phyloP scores from a whole-genome alignment of 2,888 invertebrate species.

The Andrena hattorfiana region DNA sequence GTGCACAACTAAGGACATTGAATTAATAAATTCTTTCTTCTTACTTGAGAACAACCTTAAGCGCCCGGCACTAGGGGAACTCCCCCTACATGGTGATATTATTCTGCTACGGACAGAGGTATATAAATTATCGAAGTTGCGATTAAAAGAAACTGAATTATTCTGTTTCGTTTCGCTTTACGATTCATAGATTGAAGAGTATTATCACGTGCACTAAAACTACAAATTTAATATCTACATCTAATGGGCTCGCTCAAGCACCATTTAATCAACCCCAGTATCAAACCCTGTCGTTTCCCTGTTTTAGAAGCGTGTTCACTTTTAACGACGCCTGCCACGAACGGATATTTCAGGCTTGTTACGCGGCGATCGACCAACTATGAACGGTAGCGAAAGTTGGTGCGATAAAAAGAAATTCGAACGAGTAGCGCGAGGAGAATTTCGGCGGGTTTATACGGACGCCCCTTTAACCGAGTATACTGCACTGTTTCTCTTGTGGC shows the following conservation, averaged over 20 bases:
- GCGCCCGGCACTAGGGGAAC: too few species aligned
- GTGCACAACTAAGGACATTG: too few species aligned
- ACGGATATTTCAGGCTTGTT: background rate
- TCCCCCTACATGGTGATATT: too few species aligned
- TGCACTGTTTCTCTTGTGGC: conserved; percentile 71
- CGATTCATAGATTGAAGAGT: too few species aligned
- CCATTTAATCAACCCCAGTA: background rate
- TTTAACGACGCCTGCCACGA: conserved; percentile 2
- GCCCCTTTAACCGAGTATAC: conserved; percentile 62
- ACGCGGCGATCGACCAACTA: background rate
- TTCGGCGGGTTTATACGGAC: conserved; percentile 51
- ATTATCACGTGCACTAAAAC: too few species aligned
- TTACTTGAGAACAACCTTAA: too few species aligned
- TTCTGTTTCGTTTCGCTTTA: background rate
- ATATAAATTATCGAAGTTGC: too few species aligned
- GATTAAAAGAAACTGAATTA: background rate
- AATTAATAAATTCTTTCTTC: too few species aligned
- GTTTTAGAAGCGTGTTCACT: background rate
- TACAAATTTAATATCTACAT: too few species aligned
- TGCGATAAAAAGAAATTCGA: conserved; percentile 44
- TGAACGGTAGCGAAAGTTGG: conserved; percentile 2
- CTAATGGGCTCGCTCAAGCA: background rate
- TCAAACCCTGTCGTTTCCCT: background rate
- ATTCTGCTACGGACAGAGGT: too few species aligned
- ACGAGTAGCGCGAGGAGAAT: conserved; percentile 43